phyloP scores from a whole-genome alignment of 2,888 invertebrate species.

The Mesoligia furuncula region DNA sequence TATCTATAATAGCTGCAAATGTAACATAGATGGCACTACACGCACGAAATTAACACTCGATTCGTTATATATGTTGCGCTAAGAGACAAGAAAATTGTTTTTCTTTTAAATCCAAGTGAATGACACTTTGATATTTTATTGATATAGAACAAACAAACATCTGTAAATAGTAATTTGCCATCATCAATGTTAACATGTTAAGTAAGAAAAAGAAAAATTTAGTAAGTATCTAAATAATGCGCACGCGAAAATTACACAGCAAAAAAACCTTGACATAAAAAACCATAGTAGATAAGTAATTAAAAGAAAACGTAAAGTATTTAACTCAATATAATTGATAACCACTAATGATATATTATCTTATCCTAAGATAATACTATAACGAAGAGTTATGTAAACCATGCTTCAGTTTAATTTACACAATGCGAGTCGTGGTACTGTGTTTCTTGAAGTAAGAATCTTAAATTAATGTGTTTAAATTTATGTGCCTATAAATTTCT shows the following conservation, averaged over 20 bases:
- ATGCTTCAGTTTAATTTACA: constrained; percentile 31
- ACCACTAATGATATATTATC: constrained; percentile 25
- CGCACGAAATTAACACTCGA: background rate
- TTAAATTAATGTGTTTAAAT: background rate
- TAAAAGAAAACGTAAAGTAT: constrained; percentile 20
- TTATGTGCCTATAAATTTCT: background rate
- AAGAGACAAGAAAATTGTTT: background rate
- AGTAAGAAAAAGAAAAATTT: background rate
- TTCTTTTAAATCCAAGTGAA: background rate
- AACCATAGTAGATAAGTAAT: background rate
- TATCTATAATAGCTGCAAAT: background rate
- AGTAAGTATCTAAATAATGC: no score
- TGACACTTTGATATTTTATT: background rate
- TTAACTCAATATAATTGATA: constrained; percentile 30
- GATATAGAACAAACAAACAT: background rate
- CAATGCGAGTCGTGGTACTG: constrained; percentile 45
- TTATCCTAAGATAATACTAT: constrained; percentile 48
- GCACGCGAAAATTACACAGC: background rate
- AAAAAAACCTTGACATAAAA: constrained; percentile 3
- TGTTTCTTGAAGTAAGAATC: constrained; percentile 54
- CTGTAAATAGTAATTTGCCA: no score
- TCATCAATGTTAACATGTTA: background rate
- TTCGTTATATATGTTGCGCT: constrained; percentile 9
- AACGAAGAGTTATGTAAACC: constrained; percentile 3
- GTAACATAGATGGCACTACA: constrained; percentile 15